Evolutionary conservation across 1,140 invertebrate genomes (phyloP), one percentile per base, ranked within the genome.

Genomic region (Magallana ariakensis): DNA sequence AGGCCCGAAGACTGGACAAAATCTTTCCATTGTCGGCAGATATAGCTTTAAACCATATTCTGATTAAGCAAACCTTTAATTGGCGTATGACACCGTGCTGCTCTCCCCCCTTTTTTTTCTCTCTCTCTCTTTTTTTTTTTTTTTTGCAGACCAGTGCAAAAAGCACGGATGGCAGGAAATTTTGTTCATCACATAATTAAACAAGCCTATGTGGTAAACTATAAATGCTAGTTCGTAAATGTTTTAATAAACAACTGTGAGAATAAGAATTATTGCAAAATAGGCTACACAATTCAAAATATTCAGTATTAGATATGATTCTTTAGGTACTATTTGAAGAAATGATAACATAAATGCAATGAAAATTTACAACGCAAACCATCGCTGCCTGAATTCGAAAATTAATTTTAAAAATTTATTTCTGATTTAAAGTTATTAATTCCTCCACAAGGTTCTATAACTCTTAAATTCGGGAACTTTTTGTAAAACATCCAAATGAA

Each of bases 61-160:
- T 75, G 66, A 75, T 26, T 75, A 22, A 75, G 22, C 66, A 26
- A 75, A 75, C 66, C 22, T 75, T 75, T 75, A 75, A 75, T 75
- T 75, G 66, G 66, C 66, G 33, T 26, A 75, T 75, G 66, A 11
- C 66, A 26, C 22, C 33, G 66, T 10, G 66, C 22, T 19, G 66
- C 33, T 11, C 26, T 75, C 22, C 22, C 22, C 26, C 22, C 22
- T 19, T 11, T 15, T 13, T 46, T 46, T 5, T 46, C 33, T 46
- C 33, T 46, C 33, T 5, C 33, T 19, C 22, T 75, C 26, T 46
- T 46, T 1, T 5, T 46, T 5, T 46, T 5, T 46, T 5, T 26
- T 22, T 70, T 75, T 11, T 22, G 19, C 62, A 75, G 66, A 75
- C 66, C 66, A 16, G 58, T 19, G 58, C 16, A 62, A n/a, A n/a